Evolutionary conservation across 1,140 invertebrate species (phyloP).

Genomic region (Aphis craccivora): DNA sequence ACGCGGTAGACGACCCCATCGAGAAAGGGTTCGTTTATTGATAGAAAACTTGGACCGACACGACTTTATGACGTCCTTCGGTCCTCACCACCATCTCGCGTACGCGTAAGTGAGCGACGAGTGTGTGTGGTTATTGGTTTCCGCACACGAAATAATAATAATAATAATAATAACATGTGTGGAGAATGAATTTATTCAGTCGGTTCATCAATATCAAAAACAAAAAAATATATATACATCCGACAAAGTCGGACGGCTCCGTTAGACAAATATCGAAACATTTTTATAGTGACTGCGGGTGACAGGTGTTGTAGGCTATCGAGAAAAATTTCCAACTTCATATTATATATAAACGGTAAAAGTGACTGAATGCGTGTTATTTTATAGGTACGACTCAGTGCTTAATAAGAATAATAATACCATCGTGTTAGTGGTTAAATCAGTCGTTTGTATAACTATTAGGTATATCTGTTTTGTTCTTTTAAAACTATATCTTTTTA

Average conservation of each 20-base stretch:
- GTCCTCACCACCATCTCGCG: not conserved
- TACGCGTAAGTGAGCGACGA: not conserved
- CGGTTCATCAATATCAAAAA: not conserved
- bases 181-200: not conserved
- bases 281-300: not conserved
- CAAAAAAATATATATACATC: not conserved
- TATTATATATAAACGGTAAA: not conserved
- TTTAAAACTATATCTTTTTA: not conserved
- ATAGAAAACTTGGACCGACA: conserved; percentile 40
- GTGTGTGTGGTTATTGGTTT: not conserved
- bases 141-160: conserved; percentile 16
- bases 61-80: conserved; percentile 18
- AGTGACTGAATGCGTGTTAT: not conserved
- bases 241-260: not conserved
- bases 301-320: not conserved
- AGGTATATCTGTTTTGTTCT: not conserved
- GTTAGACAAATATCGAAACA: not conserved
- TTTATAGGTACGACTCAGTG: not conserved
- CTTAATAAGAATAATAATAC: not conserved
- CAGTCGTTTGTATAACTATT: not conserved
- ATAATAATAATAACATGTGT: not conserved
- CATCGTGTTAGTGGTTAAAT: not conserved
- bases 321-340: not conserved
- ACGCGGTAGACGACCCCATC: not conserved
- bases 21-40: conserved; percentile 32